A percentile compares a stretch with the other conserved stretches of the same genome.
Conservation (phyloP, 2,888 invertebrate species). For the Drosophila atroscutellata region DNA sequence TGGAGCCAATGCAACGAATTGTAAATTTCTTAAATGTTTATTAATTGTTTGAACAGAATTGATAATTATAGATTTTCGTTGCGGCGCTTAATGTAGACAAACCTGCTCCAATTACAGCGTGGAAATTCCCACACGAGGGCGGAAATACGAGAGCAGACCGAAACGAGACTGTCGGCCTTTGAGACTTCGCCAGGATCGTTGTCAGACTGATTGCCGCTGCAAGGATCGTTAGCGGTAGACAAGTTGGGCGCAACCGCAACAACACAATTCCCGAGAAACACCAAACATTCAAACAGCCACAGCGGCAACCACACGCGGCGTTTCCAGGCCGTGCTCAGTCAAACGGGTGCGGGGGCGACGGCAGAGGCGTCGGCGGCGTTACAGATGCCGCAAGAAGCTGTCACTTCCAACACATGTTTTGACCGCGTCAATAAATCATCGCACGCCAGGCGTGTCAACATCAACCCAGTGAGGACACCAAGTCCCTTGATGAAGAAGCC, state of each 20-base stretch:
- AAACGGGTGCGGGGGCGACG: conserved; percentile 16
- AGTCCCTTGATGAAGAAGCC: not conserved
- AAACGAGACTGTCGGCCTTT: conserved; percentile 23
- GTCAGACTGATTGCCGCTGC: conserved; percentile 80
- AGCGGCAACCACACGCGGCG: conserved; percentile 76
- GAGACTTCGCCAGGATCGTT: conserved; percentile 27
- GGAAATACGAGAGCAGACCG: conserved; percentile 70
- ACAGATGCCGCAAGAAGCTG: conserved; percentile 83
- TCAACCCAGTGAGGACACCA: conserved; percentile 13
- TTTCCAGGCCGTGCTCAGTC: conserved; percentile 27
- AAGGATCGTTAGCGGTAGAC: conserved; percentile 82
- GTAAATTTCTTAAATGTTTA: conserved; percentile 68
- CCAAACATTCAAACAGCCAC: conserved; percentile 23
- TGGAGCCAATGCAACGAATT: conserved; percentile 36
- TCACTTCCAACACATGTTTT: conserved; percentile 85
- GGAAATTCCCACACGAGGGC: conserved; percentile 76
- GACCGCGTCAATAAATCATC: conserved; percentile 85
- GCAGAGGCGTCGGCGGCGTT: conserved; percentile 69
- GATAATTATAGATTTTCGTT: conserved; percentile 61
- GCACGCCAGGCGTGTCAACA: conserved; percentile 75
- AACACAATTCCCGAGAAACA: conserved; percentile 76
- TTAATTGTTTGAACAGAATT: conserved; percentile 75
- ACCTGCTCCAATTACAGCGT: conserved; percentile 73
- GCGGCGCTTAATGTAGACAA: conserved; percentile 60
- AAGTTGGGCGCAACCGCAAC: conserved; percentile 84